phyloP scores from a whole-genome alignment of 2,113 vertebrate species.

The Rhabdomys dilectus region DNA sequence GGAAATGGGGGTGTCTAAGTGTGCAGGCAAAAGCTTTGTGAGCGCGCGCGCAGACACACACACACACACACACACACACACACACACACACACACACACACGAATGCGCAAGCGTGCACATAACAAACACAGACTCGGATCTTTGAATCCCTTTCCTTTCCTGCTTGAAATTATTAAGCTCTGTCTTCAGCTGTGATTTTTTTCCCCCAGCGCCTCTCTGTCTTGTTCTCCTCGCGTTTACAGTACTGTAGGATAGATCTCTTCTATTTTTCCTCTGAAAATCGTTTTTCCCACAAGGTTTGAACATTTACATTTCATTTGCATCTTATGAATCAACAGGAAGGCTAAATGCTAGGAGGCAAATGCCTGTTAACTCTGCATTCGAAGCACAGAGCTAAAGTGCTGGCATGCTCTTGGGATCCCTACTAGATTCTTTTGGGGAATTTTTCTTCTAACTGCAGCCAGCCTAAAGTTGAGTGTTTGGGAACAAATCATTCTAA shows the following conservation, averaged over 20 bases:
- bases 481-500: conserved; percentile 22
- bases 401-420: background rate
- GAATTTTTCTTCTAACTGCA: conserved; percentile 33
- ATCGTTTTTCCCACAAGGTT: conserved; percentile 49
- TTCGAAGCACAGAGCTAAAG: conserved; percentile 46
- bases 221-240: conserved; percentile 24
- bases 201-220: background rate
- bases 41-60: fast-evolving
- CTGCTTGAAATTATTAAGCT: conserved; percentile 36
- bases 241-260: conserved; percentile 22
- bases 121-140: background rate
- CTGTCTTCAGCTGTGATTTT: conserved; percentile 35
- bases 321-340: conserved; percentile 49
- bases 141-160: conserved; percentile 31
- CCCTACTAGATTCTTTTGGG: conserved; percentile 44
- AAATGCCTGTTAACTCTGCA: conserved; percentile 46
- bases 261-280: conserved; percentile 53
- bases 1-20: background rate
- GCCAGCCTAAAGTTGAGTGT: background rate
- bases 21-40: background rate
- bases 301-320: conserved; percentile 69
- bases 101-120: background rate
- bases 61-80: background rate
- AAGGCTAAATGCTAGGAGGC: conserved; percentile 34
- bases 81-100: background rate